These are phyloP conservation scores for Drosophila pseudoobscura DNA, from an alignment of 1,140 invertebrate species.

Conservation along the genomic window DNA sequence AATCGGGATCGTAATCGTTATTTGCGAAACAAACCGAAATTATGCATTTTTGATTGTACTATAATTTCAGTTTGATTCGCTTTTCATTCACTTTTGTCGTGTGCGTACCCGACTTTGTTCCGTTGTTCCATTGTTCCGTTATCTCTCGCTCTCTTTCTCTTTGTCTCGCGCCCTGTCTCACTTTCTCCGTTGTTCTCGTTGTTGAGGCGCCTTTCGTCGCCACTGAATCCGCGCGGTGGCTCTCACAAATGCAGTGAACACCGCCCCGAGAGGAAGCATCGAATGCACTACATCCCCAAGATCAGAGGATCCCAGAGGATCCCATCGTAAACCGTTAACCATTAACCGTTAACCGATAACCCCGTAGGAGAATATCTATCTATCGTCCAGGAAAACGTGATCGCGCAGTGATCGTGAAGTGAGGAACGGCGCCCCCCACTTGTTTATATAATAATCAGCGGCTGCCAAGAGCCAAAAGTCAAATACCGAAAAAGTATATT, in stretches of 20 bases:
- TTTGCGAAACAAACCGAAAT: constrained; percentile 68
- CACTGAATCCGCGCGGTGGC: constrained; percentile 38
- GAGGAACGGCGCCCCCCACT: constrained; percentile 7
- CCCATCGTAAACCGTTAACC: background rate
- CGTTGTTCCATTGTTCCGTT: constrained; percentile 53
- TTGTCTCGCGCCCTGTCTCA: background rate
- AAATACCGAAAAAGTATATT: constrained; percentile 38
- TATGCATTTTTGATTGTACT: constrained; percentile 57
- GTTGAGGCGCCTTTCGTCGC: constrained; percentile 68
- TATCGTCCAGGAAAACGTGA: background rate
- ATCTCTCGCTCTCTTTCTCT: background rate
- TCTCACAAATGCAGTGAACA: constrained; percentile 67
- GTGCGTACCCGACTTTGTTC: constrained; percentile 33
- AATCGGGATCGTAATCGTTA: constrained; percentile 31
- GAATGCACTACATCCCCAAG: background rate
- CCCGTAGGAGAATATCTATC: background rate
- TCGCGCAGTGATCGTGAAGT: constrained; percentile 25
- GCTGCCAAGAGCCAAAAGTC: constrained; percentile 45
- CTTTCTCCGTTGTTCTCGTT: constrained; percentile 46
- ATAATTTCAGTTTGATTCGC: constrained; percentile 69
- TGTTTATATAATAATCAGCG: constrained; percentile 48
- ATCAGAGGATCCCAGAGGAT: constrained; percentile 23
- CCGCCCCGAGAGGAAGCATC: constrained; percentile 37
- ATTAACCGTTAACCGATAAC: constrained; percentile 10
- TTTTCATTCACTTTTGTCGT: constrained; percentile 27